These are phyloP conservation scores for Synodontis membranacea DNA, from an alignment of 2,113 vertebrate genomes.

Conservation along the genomic window DNA sequence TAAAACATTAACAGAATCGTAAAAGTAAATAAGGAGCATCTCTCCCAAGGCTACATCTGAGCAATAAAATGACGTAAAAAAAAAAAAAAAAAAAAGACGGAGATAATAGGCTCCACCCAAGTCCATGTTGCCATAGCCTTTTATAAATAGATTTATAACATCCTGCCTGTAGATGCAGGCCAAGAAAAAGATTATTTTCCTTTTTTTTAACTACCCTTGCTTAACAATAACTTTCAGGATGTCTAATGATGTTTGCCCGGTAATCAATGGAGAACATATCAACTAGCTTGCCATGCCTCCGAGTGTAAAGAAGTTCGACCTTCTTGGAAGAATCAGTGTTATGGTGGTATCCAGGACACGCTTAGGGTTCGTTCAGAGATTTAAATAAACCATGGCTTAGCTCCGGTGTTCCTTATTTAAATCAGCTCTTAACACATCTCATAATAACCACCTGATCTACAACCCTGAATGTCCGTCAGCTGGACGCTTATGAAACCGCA, in stretches of 20 bases:
- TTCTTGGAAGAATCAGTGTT: constrained; percentile 59
- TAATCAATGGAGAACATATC: constrained; percentile 35
- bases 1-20: background rate
- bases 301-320: constrained; percentile 16
- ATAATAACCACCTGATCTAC: constrained; percentile 1
- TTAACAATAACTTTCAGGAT: background rate
- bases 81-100: background rate
- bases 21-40: background rate
- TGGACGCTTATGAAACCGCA: constrained; percentile 28
- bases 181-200: constrained; percentile 1
- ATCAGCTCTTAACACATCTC: constrained; percentile 53
- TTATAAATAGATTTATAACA: background rate
- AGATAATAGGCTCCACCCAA: constrained; percentile 16
- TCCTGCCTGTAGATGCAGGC: background rate
- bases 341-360: constrained; percentile 69
- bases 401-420: constrained; percentile 65
- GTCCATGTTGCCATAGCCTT: background rate
- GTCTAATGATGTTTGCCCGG: constrained; percentile 34
- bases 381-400: constrained; percentile 50
- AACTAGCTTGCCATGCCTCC: constrained; percentile 32
- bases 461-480: constrained; percentile 17
- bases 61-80: constrained; percentile 12
- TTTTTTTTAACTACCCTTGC: background rate
- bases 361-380: background rate
- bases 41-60: background rate